A percentile compares a stretch with the other conserved stretches of the same genome.
Evolutionary conservation across 1,140 invertebrate genomes (phyloP).

Genomic region (Reticulitermes speratus): DNA sequence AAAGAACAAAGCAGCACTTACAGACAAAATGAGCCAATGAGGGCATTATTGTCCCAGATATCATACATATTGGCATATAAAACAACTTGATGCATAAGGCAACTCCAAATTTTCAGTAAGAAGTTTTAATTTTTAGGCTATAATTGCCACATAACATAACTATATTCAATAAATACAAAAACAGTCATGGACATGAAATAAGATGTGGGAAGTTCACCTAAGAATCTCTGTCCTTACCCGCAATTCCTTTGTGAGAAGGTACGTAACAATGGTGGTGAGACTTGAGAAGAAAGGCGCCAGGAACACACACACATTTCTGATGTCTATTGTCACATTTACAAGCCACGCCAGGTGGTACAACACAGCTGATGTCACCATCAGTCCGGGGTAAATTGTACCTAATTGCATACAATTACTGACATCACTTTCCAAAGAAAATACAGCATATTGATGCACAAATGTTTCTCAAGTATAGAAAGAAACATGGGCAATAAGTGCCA

Average conservation of each 20-base stretch:
- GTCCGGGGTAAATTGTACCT: slow-evolving; percentile 95
- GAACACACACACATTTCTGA: slow-evolving; percentile 97
- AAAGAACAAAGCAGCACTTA: no score
- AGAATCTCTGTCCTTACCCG: slow-evolving; percentile 57
- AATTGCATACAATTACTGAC: slow-evolving; percentile 39
- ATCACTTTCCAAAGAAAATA: slow-evolving; percentile 39
- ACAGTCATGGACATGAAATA: no score
- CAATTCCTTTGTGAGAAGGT: slow-evolving; percentile 92
- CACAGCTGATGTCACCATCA: slow-evolving; percentile 96
- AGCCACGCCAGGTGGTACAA: slow-evolving; percentile 87
- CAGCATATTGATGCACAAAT: not conserved
- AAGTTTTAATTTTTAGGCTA: no score
- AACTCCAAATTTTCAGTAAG: no score
- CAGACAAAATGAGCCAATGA: no score
- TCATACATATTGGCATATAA: no score
- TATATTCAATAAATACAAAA: no score
- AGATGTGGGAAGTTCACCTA: no score
- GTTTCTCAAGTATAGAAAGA: slow-evolving; percentile 29
- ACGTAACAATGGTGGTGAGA: slow-evolving; percentile 93
- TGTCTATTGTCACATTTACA: slow-evolving; percentile 92
- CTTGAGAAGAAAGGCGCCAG: slow-evolving; percentile 96
- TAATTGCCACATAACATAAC: no score
- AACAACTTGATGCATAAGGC: no score
- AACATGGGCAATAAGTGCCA: not conserved
- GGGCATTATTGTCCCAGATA: no score